phyloP scores from a whole-genome alignment of 2,797 vertebrate species.

The Melanotaenia boesemani region DNA sequence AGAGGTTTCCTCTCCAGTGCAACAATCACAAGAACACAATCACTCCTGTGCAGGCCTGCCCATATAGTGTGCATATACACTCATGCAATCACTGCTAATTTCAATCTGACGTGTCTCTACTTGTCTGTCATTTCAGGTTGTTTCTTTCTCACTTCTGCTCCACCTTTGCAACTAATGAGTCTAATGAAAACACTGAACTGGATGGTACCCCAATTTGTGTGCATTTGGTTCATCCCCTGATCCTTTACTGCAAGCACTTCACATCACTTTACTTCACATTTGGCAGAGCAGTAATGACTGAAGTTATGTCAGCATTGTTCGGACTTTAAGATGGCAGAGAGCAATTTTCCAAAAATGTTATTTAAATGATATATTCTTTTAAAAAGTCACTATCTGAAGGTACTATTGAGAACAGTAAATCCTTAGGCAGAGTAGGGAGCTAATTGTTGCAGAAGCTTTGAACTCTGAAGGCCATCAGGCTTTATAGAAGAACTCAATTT shows the following conservation, averaged over 20 bases:
- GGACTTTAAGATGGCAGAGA: constrained; percentile 21
- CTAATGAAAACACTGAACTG: constrained; percentile 7
- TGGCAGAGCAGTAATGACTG: constrained; percentile 11
- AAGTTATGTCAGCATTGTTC: constrained; percentile 21
- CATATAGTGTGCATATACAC: constrained; percentile 17
- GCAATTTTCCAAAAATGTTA: constrained; percentile 6
- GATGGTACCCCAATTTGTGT: constrained; percentile 14
- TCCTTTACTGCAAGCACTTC: constrained; percentile 21
- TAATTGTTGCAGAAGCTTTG: constrained; percentile 55
- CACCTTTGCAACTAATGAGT: background rate
- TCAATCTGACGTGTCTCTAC: background rate
- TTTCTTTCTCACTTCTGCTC: constrained; percentile 10
- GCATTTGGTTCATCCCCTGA: constrained; percentile 29
- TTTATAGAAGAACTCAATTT: constrained; percentile 41
- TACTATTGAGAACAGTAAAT: constrained; percentile 32
- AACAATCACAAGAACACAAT: constrained; percentile 67
- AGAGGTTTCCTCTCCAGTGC: constrained; percentile 58
- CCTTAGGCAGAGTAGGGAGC: constrained; percentile 21
- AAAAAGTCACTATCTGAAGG: constrained; percentile 13
- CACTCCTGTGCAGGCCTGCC: constrained; percentile 50
- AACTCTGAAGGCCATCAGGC: constrained; percentile 48
- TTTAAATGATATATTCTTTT: constrained; percentile 3
- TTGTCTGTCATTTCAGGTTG: constrained; percentile 4
- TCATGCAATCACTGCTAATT: constrained; percentile 6
- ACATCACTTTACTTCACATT: constrained; percentile 17